Base-by-base conservation (phyloP, 2,888 invertebrate species). In the Lysandra bellargus region DNA sequence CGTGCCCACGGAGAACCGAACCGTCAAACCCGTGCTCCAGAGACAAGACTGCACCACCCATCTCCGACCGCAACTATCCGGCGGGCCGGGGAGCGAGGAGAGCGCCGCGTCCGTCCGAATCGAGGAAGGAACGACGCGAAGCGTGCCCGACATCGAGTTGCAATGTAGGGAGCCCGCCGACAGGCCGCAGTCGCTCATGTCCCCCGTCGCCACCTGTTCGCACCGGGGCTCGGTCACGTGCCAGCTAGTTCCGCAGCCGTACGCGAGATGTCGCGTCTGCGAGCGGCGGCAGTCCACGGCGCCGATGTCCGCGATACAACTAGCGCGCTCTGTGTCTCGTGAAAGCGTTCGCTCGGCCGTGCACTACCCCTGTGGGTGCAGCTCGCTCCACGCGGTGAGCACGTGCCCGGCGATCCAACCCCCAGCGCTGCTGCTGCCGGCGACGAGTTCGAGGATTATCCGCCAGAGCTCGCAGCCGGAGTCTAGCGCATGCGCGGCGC, bases 391-490 rank as follows among this genome's bases (percentile, higher is more conserved):
- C 85, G 91, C 95, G 83, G 92, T 95, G 88, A 91, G 96, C 89
- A 96, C 96, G 80, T 96, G 96, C 87, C 96, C 96, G 83, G 95
- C 95, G 83, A 95, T 96, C 85, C 95, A 96, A 87, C 96, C 97
- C 82, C 97, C 97, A 80, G 96, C 96, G 79, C 96, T 97, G 83
- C 94, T 97, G 83, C 95, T 97, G 81, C 97, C 97, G 80, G 95
- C 96, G 79, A 96, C 96, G 84, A 96, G 96, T 89, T 95, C 96
- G 84, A 96, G 98, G 89, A 98, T 98, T 88, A 98, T 98, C 89
- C 96, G 98, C 79, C 98, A 97, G 95, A 97, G 97, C 90, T 97
- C 97, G 83, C 98, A 98, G 88, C 97, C 98, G 83, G 98, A 98
- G 92, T 96, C 97, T 81, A 95, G 95, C 92, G 95, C 95, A 92